Evolutionary conservation across 2,797 vertebrate genomes (phyloP).

Genomic region (Emys orbicularis): DNA sequence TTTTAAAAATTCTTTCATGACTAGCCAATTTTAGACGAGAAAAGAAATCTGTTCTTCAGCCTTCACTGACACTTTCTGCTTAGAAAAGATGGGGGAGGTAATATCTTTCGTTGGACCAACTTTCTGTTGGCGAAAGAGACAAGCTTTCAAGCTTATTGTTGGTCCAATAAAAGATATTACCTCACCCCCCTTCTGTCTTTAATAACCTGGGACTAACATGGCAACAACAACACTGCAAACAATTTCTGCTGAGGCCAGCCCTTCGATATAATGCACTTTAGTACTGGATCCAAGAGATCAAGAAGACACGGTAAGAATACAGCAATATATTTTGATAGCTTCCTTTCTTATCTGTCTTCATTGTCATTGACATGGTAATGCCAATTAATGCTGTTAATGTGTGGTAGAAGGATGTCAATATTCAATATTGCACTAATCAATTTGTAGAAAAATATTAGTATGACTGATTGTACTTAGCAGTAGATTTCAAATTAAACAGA

Average conservation of each 20-base stretch:
- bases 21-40: background rate
- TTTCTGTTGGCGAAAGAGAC: background rate
- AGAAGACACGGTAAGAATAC: background rate
- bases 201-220: background rate
- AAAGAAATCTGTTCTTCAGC: slow-evolving; percentile 8
- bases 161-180: background rate
- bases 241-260: background rate
- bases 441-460: background rate
- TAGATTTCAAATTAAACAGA: slow-evolving; percentile 44
- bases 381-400: background rate
- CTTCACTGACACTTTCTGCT: background rate
- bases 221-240: background rate
- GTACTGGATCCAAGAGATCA: background rate
- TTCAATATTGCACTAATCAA: slow-evolving; percentile 30
- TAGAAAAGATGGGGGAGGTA: background rate
- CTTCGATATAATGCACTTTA: background rate
- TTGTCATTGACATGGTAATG: background rate
- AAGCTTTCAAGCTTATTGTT: background rate
- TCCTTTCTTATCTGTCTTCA: background rate
- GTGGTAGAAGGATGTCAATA: slow-evolving; percentile 10
- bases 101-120: background rate
- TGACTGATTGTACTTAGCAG: slow-evolving; percentile 49
- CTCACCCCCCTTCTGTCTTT: background rate
- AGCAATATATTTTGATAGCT: background rate
- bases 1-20: slow-evolving; percentile 8